phyloP scores from a whole-genome alignment of 2,113 vertebrate species.

The Pterocles orientalis region DNA sequence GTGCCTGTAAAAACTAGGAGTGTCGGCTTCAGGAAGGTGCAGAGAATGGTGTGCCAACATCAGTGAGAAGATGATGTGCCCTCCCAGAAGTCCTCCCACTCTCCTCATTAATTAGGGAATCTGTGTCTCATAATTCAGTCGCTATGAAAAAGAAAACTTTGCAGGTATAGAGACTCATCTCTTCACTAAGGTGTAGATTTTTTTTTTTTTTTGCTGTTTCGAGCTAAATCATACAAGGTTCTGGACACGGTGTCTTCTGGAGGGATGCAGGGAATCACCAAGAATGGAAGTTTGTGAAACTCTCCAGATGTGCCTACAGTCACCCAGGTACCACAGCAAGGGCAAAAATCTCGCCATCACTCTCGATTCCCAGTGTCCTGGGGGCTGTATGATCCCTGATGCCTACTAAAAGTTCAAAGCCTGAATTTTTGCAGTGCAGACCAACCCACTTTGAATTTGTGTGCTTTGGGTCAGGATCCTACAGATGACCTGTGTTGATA shows the following conservation, averaged over 20 bases:
- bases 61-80: neutral
- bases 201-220: neutral
- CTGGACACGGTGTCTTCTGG: neutral
- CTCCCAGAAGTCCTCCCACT: neutral
- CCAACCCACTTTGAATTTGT: fast-evolving
- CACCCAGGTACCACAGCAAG: neutral
- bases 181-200: neutral
- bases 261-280: neutral
- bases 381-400: neutral
- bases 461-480: neutral
- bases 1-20: neutral
- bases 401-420: neutral
- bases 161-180: neutral
- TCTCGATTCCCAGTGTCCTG: neutral
- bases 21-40: neutral
- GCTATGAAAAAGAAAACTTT: neutral
- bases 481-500: neutral
- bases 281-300: neutral
- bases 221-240: neutral
- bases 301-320: neutral
- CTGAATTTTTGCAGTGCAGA: neutral
- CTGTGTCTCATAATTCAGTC: neutral
- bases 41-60: neutral
- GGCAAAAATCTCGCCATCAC: neutral
- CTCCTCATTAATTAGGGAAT: neutral